Percentiles rank a stretch among this genome's conserved stretches.
Evolutionary conservation across 2,888 invertebrate genomes (phyloP).

Genomic region (Tipula helvola): DNA sequence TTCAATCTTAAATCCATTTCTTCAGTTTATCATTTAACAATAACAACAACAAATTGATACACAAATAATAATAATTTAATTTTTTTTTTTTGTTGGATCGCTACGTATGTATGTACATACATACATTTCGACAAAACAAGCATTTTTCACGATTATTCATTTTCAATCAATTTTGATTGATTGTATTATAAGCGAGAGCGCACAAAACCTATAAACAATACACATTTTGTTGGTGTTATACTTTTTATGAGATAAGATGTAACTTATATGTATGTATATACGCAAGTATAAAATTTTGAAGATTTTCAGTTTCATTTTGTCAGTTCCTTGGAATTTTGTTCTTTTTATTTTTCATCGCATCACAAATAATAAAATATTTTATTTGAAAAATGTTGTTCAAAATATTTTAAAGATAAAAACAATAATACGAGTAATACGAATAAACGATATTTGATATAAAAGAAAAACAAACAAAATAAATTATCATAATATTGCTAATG

Average conservation of each 20-base stretch:
- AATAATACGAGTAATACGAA: background rate
- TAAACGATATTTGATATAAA: background rate
- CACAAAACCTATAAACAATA: background rate
- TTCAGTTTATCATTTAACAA: background rate
- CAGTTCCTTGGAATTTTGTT: background rate
- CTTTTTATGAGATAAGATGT: background rate
- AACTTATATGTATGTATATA: background rate
- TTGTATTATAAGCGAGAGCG: background rate
- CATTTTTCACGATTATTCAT: background rate
- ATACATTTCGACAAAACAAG: background rate
- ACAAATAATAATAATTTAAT: background rate
- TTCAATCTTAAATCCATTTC: background rate
- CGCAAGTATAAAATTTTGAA: background rate
- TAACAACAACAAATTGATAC: background rate
- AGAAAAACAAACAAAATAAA: background rate
- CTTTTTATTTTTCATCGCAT: background rate
- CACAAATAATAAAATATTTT: background rate
- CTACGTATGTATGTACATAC: background rate
- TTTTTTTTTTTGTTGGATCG: background rate
- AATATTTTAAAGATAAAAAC: background rate
- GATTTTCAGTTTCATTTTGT: background rate
- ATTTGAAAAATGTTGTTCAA: background rate
- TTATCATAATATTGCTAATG: background rate
- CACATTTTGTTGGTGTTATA: background rate
- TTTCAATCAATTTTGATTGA: background rate